These are phyloP conservation scores for Bothrops jararaca DNA, from an alignment of 2,113 vertebrate genomes.

Conservation along the genomic window DNA sequence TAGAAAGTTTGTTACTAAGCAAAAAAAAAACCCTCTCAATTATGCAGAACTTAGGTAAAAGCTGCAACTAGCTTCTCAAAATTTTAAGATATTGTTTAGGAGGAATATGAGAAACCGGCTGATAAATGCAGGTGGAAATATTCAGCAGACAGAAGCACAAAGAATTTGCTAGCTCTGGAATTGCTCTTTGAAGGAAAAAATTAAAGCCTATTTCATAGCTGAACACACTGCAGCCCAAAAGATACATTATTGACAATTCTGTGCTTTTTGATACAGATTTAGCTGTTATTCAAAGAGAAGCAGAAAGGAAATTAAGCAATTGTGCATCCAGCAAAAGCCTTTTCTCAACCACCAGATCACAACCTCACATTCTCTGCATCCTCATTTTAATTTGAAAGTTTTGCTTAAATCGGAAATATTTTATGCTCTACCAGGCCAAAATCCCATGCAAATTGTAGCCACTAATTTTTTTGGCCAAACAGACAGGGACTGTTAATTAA, in stretches of 20 bases:
- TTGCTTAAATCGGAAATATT: neutral
- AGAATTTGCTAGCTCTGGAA: neutral
- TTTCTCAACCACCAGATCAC: neutral
- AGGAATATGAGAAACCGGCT: neutral
- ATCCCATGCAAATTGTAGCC: neutral
- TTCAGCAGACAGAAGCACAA: neutral
- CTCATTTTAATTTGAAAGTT: neutral
- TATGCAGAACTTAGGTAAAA: neutral
- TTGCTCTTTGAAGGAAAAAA: neutral
- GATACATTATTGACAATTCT: neutral
- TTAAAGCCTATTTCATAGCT: neutral
- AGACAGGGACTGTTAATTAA: neutral
- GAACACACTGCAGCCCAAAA: neutral
- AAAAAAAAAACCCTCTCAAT: neutral
- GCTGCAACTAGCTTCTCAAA: neutral
- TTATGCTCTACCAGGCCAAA: neutral
- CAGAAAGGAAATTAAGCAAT: neutral
- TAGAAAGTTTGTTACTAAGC: neutral
- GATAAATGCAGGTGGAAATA: neutral
- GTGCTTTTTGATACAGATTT: neutral
- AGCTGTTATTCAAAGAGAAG: neutral
- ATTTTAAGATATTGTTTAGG: neutral
- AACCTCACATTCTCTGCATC: neutral
- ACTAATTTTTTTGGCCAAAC: neutral
- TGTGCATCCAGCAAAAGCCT: neutral